Conservation (phyloP, 2,113 vertebrate genomes). For the Pteruthius melanotis region DNA sequence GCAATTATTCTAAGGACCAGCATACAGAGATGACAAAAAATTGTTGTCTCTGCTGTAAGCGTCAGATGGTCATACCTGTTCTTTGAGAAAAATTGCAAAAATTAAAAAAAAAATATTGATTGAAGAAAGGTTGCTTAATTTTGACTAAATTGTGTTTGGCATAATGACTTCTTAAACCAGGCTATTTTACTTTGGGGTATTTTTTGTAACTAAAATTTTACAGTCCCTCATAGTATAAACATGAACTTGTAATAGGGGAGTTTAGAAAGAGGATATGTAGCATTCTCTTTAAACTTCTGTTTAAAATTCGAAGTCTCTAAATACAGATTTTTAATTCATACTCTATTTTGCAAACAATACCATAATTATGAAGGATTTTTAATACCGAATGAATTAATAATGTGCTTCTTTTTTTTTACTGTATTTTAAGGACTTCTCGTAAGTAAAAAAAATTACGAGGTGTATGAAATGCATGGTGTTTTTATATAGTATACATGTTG, state of each 20-base stretch:
- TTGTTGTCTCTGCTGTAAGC: not conserved
- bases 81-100: not conserved
- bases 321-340: not conserved
- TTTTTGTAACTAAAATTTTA: not conserved
- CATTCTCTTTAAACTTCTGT: not conserved
- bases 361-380: not conserved
- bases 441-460: fast-evolving
- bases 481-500: fast-evolving
- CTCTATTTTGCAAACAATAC: not conserved
- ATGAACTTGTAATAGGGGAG: not conserved
- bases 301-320: not conserved
- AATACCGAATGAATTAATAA: not conserved
- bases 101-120: not conserved
- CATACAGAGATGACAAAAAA: not conserved
- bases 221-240: not conserved
- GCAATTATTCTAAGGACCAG: not conserved
- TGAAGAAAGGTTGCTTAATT: not conserved
- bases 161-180: not conserved
- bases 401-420: not conserved
- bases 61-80: not conserved
- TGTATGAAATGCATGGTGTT: not conserved
- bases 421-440: not conserved
- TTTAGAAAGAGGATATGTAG: not conserved
- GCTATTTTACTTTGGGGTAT: not conserved
- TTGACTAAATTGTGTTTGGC: not conserved